Base-by-base conservation (phyloP, 2,113 vertebrate species). In the Rhinolophus sinicus region DNA sequence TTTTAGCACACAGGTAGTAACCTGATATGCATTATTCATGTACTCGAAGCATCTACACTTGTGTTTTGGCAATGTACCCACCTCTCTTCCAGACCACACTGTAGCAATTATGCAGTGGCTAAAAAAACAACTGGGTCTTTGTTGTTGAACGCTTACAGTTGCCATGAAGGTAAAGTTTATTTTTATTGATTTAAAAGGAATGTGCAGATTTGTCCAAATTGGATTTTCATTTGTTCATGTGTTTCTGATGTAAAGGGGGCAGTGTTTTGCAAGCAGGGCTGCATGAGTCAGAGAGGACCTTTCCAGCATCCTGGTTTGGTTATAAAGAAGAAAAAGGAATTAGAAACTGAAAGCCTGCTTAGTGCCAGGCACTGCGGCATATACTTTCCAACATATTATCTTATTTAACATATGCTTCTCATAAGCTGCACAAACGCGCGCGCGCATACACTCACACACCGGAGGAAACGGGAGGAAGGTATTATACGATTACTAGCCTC, bases 241-340 rank as follows among this genome's bases (percentile, higher is more conserved):
- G 6, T 69, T 93, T 87, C 73, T 73, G 77, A 94, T 78, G 82
- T 93, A 84, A 96, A 77, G 52, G 40, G 30, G 21, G 24, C 50
- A 93, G 40, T 54, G 72, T 76, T 96, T 97, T 96, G 62, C 82
- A 94, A 96, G 78, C 85, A 95, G 38, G 73, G 33, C 15, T 90
- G 0, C 54, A 54, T 94, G 72, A 96, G 47, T 82, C 92, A 95
- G 21, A 85, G 58, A 38, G 26, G 94, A 72, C n/a, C 82, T 81
- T 97, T 93, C 50, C n/a, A 85, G 44, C 15, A 85, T 75, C 10
- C 40, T 82, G 30, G 30, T 81, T 92, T 92, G 33, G 38, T 94
- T 88, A 87, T 44, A 93, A 86, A 94, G 69, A 89, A 95, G 50
- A 78, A 88, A 90, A 50, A 62, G 12, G 60, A 8, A 77, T 58